Conservation (phyloP, 2,113 vertebrate species). For the Rhinolophus sinicus region DNA sequence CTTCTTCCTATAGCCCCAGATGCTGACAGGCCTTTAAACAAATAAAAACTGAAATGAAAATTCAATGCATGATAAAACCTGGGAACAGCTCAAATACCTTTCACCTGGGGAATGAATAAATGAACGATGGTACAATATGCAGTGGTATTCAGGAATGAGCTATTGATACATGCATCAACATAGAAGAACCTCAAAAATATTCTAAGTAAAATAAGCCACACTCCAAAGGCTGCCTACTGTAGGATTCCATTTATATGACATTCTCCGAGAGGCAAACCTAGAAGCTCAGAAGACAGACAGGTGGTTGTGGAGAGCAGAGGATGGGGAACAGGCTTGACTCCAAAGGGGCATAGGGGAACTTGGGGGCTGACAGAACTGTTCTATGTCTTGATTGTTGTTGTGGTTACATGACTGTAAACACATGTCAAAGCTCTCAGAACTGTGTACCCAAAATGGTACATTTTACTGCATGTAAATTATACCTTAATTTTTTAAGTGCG, state of each 20-base stretch:
- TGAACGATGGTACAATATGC: not conserved
- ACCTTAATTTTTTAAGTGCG: not conserved
- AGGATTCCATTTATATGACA: not conserved
- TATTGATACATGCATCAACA: not conserved
- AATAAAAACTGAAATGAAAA: slow-evolving; percentile 24
- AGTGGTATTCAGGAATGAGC: not conserved
- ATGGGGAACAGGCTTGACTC: not conserved
- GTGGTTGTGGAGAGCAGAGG: not conserved
- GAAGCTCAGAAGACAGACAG: not conserved
- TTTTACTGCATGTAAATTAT: not conserved
- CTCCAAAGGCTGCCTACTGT: not conserved
- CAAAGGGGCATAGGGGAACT: not conserved
- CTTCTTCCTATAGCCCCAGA: not conserved
- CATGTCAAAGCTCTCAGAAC: not conserved
- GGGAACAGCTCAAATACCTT: not conserved
- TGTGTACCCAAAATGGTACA: not conserved
- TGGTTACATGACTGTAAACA: not conserved
- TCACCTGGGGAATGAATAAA: not conserved
- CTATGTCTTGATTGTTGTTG: not conserved
- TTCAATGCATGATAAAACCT: not conserved
- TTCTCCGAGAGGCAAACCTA: not conserved
- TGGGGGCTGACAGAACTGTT: not conserved
- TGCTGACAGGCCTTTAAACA: not conserved
- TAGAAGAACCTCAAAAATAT: not conserved
- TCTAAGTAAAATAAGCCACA: not conserved